Conservation (phyloP, 2,113 vertebrate genomes). For the Dendrocopos noguchii region DNA sequence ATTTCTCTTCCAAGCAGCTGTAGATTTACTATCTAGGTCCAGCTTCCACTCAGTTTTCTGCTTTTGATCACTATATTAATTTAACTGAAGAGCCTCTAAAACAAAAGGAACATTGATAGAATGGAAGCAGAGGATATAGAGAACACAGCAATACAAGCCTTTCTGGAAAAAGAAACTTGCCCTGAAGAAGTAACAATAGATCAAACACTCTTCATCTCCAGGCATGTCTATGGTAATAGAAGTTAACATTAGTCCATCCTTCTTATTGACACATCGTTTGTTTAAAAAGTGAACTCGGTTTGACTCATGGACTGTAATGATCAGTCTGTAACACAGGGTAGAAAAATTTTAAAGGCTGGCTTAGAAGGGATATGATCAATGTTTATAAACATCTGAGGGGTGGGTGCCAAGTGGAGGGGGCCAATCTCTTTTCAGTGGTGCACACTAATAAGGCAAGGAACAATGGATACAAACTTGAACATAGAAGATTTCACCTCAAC, state of each 20-base stretch:
- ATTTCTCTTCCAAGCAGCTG: slow-evolving; percentile 18
- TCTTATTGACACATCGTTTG: slow-evolving; percentile 56
- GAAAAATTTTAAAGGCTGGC: not conserved
- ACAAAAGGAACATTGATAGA: slow-evolving; percentile 50
- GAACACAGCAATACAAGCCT: slow-evolving; percentile 41
- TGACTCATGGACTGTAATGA: slow-evolving; percentile 22
- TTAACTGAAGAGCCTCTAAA: slow-evolving; percentile 63
- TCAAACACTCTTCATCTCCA: slow-evolving; percentile 17
- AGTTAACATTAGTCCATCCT: slow-evolving; percentile 14
- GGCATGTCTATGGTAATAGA: slow-evolving; percentile 57
- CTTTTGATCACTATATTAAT: slow-evolving; percentile 60
- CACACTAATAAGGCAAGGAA: no score
- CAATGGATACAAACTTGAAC: no score
- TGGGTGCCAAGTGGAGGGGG: no score
- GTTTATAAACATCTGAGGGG: no score
- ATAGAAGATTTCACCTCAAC: no score
- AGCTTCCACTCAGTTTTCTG: slow-evolving; percentile 25
- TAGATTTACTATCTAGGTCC: slow-evolving; percentile 8
- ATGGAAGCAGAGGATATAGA: slow-evolving; percentile 18
- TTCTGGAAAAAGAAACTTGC: slow-evolving; percentile 34
- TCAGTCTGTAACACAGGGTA: not conserved
- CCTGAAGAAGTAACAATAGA: slow-evolving; percentile 51
- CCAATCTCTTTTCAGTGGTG: no score
- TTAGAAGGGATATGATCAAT: not conserved
- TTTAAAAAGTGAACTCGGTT: slow-evolving; percentile 51